Evolutionary conservation across 2,113 vertebrate species (phyloP), one percentile per base, ranked within the genome.

Genomic region (Pavo muticus): DNA sequence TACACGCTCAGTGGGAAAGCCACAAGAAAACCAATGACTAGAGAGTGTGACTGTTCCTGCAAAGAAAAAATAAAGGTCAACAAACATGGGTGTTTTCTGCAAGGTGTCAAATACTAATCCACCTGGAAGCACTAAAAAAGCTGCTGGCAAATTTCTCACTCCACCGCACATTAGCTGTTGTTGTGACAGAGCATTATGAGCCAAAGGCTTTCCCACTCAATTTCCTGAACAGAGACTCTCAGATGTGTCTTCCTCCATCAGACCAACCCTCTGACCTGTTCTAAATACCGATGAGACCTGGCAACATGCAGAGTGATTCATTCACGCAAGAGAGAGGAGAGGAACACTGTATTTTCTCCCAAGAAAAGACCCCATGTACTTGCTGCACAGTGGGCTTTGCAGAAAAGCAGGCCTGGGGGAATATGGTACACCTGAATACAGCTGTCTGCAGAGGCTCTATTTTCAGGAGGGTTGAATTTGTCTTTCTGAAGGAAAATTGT

Each of bases 61-160:
- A 84, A 64, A 94, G 61, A 84, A 96, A 96, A 91, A 47, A 10
- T 72, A 64, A 83, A 82, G 81, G 73, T 79, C 71, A 79, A 67
- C 84, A 89, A 95, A 92, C 18, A 90, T 37, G 91, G 27, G 23
- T 56, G 73, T 96, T 84, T 94, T 89, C 87, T 87, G 88, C 4
- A 24, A 23, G 45, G 61, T 81, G 63, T 83, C 76, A 93, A 82
- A 91, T 69, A 80, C 14, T 17, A 63, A 77, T 81, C 47, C 85
- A 94, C 54, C 61, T 82, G 65, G 75, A 93, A 96, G 81, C 18
- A 8, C 48, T 93, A 81, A 68, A 84, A 94, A 74, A 11, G 24
- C 29, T 63, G 67, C 69, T n/a, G 27, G 35, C 0, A 14, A 32
- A 16, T 13, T 71, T 83, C 27, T 67, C 13, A 56, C 24, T 17